Evolutionary conservation across 2,113 vertebrate genomes (phyloP), one percentile per base, ranked within the genome.

Genomic region (Malaclemys terrapin): DNA sequence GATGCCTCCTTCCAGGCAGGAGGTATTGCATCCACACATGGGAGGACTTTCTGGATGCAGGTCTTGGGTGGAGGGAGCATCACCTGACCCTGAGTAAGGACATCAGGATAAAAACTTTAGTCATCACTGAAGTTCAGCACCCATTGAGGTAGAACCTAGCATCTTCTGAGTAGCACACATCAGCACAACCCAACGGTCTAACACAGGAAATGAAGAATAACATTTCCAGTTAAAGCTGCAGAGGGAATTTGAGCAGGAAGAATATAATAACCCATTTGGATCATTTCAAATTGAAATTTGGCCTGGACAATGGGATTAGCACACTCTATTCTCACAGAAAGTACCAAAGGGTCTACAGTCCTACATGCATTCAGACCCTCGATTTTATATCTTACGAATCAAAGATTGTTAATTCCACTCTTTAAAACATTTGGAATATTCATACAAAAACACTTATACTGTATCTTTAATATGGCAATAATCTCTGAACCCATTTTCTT

Each of bases 41-140:
- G 85, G 12, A 78, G 10, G 22, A 6, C 78, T 89, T 80, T 42
- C 50, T 90, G 14, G 75, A 80, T 81, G 93, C 78, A 81, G 59
- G 13, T 80, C 84, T 84, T 69, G 75, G 76, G 85, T 85, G 8
- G 31, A 92, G 93, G 42, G 57, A 84, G 19, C 57, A 35, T 49
- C 79, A 53, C 22, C 19, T 75, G 47, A 89, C 19, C 17, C 81
- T 93, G 75, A 20, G 78, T 84, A 91, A 72, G 24, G 93, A 45
- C 10, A 31, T 90, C 84, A 62, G 84, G 90, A 88, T 90, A 24
- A 75, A 42, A 45, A 75, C 82, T 95, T 90, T 91, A 72, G 54
- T 35, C n/a, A 14, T 57, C 20, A 76, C 14, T 78, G 52, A 85
- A 87, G 83, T 79, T 90, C 5, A n/a, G 90, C 29, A 93, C n/a